phyloP scores from a whole-genome alignment of 1,140 invertebrate genomes.

The Drosophila athabasca region DNA sequence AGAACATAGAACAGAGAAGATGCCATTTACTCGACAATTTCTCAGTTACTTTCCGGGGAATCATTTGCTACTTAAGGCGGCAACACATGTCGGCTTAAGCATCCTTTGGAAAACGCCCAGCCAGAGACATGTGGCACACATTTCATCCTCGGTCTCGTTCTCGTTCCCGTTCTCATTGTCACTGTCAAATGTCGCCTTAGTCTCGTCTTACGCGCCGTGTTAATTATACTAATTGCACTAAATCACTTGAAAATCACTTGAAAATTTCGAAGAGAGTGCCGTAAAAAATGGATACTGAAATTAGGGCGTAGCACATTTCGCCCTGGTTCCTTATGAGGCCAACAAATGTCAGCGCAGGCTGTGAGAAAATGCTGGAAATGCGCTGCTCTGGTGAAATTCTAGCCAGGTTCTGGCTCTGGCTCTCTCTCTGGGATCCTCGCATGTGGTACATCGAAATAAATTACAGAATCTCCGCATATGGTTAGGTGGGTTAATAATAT shows the following conservation, averaged over 20 bases:
- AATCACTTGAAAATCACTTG: conserved; percentile 82
- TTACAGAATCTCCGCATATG: conserved; percentile 57
- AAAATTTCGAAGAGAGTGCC: conserved; percentile 52
- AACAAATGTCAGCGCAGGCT: conserved; percentile 53
- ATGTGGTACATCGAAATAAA: conserved; percentile 72
- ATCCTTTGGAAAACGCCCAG: conserved; percentile 32
- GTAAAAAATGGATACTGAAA: conserved; percentile 60
- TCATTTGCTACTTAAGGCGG: conserved; percentile 55
- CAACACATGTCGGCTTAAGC: conserved; percentile 72
- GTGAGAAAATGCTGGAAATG: conserved; percentile 63
- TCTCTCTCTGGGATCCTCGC: conserved; percentile 31
- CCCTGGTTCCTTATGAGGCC: conserved; percentile 22
- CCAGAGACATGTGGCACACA: conserved; percentile 66
- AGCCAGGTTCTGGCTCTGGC: conserved; percentile 12
- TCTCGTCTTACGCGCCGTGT: conserved; percentile 72
- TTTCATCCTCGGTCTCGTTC: conserved; percentile 13
- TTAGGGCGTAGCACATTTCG: conserved; percentile 62
- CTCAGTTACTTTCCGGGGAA: conserved; percentile 51
- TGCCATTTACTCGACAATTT: conserved; percentile 24
- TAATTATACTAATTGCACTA: conserved; percentile 82
- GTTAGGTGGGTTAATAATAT: conserved; percentile 54
- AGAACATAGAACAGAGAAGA: conserved; percentile 16
- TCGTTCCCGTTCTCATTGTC: conserved; percentile 37
- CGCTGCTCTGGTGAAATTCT: conserved; percentile 47
- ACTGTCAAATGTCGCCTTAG: conserved; percentile 73